phyloP scores from a whole-genome alignment of 2,113 vertebrate species.

The Sula dactylatra region DNA sequence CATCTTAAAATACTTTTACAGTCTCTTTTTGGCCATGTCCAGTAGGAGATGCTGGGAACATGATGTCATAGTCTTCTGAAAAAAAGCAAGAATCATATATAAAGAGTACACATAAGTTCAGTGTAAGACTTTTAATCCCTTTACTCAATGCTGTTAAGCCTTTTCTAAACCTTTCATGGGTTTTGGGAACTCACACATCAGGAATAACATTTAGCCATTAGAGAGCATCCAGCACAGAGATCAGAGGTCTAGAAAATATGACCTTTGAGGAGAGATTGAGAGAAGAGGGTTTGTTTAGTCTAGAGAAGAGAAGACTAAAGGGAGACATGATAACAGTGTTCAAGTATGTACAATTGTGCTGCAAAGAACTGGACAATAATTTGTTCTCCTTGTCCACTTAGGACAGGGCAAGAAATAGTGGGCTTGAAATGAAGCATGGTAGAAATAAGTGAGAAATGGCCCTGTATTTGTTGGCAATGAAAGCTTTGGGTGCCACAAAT shows the following conservation, averaged over 20 bases:
- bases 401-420: not conserved
- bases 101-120: not conserved
- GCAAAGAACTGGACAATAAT: not conserved
- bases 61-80: conserved; percentile 23
- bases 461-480: not conserved
- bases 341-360: not conserved
- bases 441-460: not conserved
- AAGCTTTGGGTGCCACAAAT: not conserved
- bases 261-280: not conserved
- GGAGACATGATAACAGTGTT: conserved; percentile 18
- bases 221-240: not conserved
- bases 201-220: not conserved
- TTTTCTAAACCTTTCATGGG: not conserved
- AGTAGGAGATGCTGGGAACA: conserved; percentile 28
- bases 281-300: conserved; percentile 49
- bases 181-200: not conserved
- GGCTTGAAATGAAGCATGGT: not conserved
- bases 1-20: conserved; percentile 42
- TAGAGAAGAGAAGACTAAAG: conserved; percentile 12
- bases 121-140: not conserved
- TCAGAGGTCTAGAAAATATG: conserved; percentile 24
- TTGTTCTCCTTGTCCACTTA: not conserved
- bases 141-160: not conserved
- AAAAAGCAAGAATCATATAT: not conserved
- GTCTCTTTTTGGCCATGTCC: conserved; percentile 12